Percentiles rank a stretch among this genome's conserved stretches.
phyloP scores from a whole-genome alignment of 1,140 invertebrate genomes.

The Onthophagus taurus region DNA sequence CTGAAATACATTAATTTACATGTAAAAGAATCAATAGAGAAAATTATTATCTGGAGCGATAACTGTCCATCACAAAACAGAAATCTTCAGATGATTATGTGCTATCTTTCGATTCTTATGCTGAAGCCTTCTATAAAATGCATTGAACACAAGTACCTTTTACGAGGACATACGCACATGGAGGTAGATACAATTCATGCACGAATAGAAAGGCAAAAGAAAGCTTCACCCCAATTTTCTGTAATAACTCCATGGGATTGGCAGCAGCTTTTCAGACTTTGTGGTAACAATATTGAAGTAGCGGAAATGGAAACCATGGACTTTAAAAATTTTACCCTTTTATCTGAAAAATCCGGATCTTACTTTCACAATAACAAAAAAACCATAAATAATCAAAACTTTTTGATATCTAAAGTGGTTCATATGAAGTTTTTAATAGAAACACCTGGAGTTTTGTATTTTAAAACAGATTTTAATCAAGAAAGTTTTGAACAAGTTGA shows the following conservation, averaged over 20 bases:
- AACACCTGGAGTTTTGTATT: not conserved
- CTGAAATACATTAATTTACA: slow-evolving; percentile 15
- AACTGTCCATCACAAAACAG: too few species aligned
- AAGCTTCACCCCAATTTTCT: slow-evolving; percentile 16
- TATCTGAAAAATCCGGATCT: slow-evolving; percentile 10
- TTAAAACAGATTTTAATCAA: slow-evolving; percentile 4
- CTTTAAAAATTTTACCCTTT: slow-evolving; percentile 15
- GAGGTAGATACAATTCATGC: slow-evolving; percentile 18
- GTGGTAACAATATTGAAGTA: slow-evolving; percentile 12
- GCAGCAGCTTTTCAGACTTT: slow-evolving; percentile 16
- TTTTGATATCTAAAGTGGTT: slow-evolving; percentile 14
- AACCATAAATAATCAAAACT: slow-evolving; percentile 14
- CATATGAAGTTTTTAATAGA: slow-evolving; percentile 14
- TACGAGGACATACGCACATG: slow-evolving; percentile 15
- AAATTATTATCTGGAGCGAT: slow-evolving; percentile 11
- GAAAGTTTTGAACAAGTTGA: too few species aligned
- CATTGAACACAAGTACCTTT: slow-evolving; percentile 18
- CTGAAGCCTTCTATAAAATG: slow-evolving; percentile 17
- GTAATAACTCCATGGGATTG: slow-evolving; percentile 17
- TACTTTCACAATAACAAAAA: slow-evolving; percentile 4
- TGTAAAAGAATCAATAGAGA: slow-evolving; percentile 9
- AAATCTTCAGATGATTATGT: too few species aligned
- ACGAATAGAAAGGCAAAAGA: slow-evolving; percentile 19
- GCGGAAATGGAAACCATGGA: slow-evolving; percentile 14
- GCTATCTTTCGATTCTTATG: slow-evolving; percentile 15